Evolutionary conservation across 2,113 vertebrate genomes (phyloP).

Genomic region (Hyaena hyaena): DNA sequence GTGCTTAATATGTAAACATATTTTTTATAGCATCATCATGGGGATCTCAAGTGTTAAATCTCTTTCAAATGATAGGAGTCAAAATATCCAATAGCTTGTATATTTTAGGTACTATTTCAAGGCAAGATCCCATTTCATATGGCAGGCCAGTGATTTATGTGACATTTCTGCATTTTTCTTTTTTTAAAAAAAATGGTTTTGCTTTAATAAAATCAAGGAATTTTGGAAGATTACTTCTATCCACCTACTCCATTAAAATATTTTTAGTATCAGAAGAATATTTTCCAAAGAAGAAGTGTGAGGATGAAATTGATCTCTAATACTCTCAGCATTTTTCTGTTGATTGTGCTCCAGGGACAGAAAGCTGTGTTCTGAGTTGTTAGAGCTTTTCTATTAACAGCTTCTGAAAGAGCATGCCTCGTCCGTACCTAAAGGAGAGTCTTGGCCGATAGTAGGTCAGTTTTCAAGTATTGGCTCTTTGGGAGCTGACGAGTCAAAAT

Average conservation of each 20-base stretch:
- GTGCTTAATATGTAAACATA: background rate
- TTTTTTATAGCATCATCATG: background rate
- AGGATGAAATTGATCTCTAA: background rate
- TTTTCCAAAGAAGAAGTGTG: background rate
- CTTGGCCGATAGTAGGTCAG: slow-evolving; percentile 95
- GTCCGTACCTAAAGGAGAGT: slow-evolving; percentile 79
- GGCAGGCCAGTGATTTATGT: background rate
- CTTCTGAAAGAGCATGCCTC: slow-evolving; percentile 88
- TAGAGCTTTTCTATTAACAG: slow-evolving; percentile 64
- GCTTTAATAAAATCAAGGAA: slow-evolving; percentile 9
- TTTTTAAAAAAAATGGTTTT: background rate
- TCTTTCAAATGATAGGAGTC: background rate
- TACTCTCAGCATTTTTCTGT: background rate
- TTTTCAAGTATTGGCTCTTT: slow-evolving; percentile 98
- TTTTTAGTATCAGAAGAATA: slow-evolving; percentile 38
- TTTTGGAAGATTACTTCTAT: background rate
- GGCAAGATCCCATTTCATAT: background rate
- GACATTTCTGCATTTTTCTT: background rate
- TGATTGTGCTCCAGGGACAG: background rate
- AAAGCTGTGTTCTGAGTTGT: background rate
- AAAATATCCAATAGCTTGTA: background rate
- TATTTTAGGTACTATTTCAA: background rate
- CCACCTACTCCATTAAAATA: background rate
- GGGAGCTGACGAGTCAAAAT: slow-evolving; percentile 95
- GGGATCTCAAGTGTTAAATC: background rate